A percentile compares a stretch with the other conserved stretches of the same genome.
phyloP scores from a whole-genome alignment of 2,888 invertebrate species.

The Perizoma affinitatum region DNA sequence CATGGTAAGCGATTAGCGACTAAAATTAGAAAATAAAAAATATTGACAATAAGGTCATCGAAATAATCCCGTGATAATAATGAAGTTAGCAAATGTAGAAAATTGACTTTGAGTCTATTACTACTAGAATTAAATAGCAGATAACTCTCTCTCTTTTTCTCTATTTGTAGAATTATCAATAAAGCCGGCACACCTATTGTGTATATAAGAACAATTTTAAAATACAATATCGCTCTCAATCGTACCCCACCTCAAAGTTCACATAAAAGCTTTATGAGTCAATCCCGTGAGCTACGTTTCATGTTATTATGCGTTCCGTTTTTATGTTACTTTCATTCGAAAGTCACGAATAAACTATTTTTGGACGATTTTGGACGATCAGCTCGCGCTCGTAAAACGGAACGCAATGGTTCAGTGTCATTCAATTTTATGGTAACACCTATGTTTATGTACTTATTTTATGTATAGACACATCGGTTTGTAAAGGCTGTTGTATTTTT shows the following conservation, averaged over 20 bases:
- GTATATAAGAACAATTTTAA: neutral
- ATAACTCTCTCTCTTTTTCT: too few relatives aligned
- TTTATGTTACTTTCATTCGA: conserved; percentile 69
- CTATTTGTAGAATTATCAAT: too few relatives aligned
- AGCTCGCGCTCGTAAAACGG: conserved; percentile 61
- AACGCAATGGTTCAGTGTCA: conserved; percentile 66
- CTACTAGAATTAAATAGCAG: too few relatives aligned
- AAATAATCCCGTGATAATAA: too few relatives aligned
- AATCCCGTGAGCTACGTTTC: conserved; percentile 70
- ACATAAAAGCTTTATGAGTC: conserved; percentile 73
- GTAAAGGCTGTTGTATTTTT: neutral
- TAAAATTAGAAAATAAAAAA: too few relatives aligned
- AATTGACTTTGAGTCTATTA: too few relatives aligned
- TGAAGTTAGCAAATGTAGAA: too few relatives aligned
- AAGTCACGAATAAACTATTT: conserved; percentile 75
- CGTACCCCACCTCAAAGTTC: conserved; percentile 51
- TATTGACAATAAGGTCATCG: too few relatives aligned
- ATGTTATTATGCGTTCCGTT: conserved; percentile 75
- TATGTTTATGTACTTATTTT: conserved; percentile 30
- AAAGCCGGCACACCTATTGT: too few relatives aligned
- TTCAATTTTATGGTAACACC: conserved; percentile 68
- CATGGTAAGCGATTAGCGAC: too few relatives aligned
- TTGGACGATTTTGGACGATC: conserved; percentile 43
- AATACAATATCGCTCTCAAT: conserved; percentile 41
- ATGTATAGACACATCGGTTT: conserved; percentile 2